Conservation (phyloP, 2,797 vertebrate species). For the Selene dorsalis region DNA sequence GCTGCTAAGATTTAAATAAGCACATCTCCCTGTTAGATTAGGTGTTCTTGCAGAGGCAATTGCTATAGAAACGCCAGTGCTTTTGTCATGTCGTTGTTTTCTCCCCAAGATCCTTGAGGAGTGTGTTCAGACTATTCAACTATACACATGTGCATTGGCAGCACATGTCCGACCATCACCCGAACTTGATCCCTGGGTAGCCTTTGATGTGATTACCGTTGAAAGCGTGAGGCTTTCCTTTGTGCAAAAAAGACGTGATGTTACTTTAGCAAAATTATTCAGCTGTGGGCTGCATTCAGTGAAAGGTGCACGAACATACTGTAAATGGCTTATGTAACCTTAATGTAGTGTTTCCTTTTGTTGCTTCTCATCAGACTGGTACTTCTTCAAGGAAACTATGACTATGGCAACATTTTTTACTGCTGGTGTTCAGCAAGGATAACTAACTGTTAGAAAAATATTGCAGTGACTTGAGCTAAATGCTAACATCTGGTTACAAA, state of each 20-base stretch:
- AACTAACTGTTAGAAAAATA: not conserved
- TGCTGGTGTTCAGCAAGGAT: conserved; percentile 8
- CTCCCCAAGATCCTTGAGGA: conserved; percentile 33
- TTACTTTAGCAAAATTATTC: conserved; percentile 39
- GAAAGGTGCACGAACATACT: conserved; percentile 15
- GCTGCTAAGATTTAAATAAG: conserved; percentile 40
- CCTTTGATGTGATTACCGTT: conserved; percentile 56
- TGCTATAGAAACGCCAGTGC: not conserved
- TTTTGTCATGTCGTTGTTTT: conserved; percentile 46
- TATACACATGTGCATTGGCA: not conserved
- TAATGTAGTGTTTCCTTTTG: conserved; percentile 52
- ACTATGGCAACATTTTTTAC: conserved; percentile 27
- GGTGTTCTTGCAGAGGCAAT: conserved; percentile 31
- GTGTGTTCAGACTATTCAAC: conserved; percentile 30
- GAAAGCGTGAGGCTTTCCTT: conserved; percentile 56
- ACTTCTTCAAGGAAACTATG: conserved; percentile 26
- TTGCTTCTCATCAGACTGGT: conserved; percentile 33
- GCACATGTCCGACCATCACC: conserved; percentile 33
- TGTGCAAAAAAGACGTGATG: conserved; percentile 38
- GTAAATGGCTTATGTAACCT: conserved; percentile 51
- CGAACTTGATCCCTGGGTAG: conserved; percentile 44
- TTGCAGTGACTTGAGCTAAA: not conserved
- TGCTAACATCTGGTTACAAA: not conserved
- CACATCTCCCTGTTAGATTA: conserved; percentile 8
- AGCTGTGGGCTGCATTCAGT: conserved; percentile 40